Percentiles rank a stretch among this genome's conserved stretches.
Conservation (phyloP, 1,140 invertebrate species). For the Bombus sylvicola region DNA sequence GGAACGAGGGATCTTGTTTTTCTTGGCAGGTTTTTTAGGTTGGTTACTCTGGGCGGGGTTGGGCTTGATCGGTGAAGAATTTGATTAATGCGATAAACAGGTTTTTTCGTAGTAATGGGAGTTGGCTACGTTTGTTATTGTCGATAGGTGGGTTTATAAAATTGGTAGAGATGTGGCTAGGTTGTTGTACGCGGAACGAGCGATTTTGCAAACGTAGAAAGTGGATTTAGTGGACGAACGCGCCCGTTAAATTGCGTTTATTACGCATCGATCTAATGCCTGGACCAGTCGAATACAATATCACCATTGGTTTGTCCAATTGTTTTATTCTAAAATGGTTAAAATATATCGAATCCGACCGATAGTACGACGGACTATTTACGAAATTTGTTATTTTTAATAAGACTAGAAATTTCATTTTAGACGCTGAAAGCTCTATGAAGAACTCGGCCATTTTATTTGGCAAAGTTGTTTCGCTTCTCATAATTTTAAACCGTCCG, state of each 20-base stretch:
- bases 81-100: neutral
- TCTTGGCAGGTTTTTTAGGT: neutral
- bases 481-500: neutral
- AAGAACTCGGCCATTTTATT: neutral
- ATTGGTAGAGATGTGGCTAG: neutral
- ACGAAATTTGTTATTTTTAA: too few species aligned
- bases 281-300: too few species aligned
- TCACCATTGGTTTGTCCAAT: too few species aligned
- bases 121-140: neutral
- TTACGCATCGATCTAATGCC: too few species aligned
- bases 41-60: neutral
- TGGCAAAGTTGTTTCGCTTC: neutral
- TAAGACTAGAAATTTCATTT: too few species aligned
- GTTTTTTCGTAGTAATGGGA: neutral
- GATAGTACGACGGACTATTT: too few species aligned
- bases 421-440: neutral
- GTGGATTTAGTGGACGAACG: neutral
- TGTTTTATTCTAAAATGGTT: too few species aligned
- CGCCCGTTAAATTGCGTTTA: neutral
- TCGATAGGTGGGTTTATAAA: neutral
- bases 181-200: neutral
- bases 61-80: slow-evolving; percentile 8
- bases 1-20: neutral
- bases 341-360: too few species aligned
- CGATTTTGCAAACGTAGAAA: too few species aligned